Conservation (phyloP, 1,140 invertebrate genomes). For the Drosophila fuyamai region DNA sequence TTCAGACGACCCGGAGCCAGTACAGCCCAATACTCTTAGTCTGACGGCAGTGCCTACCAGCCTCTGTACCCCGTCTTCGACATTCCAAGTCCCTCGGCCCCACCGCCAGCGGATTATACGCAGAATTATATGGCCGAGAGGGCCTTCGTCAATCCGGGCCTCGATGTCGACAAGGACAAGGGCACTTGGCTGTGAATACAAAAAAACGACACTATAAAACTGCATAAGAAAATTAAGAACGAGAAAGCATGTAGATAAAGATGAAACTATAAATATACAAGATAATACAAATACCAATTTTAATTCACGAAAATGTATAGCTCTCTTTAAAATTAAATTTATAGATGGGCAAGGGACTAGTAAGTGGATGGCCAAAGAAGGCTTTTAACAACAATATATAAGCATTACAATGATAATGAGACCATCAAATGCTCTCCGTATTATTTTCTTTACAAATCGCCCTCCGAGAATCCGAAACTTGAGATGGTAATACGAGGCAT, state of each 20-base stretch:
- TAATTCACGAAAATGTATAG: too few relatives aligned
- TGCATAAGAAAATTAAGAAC: background rate
- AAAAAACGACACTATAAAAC: background rate
- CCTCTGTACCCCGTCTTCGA: conserved; percentile 76
- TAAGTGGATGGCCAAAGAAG: too few relatives aligned
- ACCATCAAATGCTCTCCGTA: too few relatives aligned
- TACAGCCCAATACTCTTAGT: conserved; percentile 41
- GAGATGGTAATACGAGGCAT: conserved; percentile 22
- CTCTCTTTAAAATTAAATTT: too few relatives aligned
- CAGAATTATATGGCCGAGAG: conserved; percentile 39
- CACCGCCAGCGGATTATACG: conserved; percentile 21
- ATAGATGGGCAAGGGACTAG: too few relatives aligned
- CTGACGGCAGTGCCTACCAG: conserved; percentile 56
- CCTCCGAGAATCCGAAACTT: background rate
- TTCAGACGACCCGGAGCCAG: conserved; percentile 19
- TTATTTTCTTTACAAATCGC: too few relatives aligned
- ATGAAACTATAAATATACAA: background rate
- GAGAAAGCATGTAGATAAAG: background rate
- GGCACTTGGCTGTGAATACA: conserved; percentile 62
- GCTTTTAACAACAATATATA: too few relatives aligned
- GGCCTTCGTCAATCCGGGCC: conserved; percentile 35
- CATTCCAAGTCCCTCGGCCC: conserved; percentile 65
- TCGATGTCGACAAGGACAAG: conserved; percentile 47
- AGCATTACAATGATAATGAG: too few relatives aligned
- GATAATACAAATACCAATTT: too few relatives aligned